phyloP scores from a whole-genome alignment of 2,797 vertebrate genomes.

The Percopsis omiscomaycus region DNA sequence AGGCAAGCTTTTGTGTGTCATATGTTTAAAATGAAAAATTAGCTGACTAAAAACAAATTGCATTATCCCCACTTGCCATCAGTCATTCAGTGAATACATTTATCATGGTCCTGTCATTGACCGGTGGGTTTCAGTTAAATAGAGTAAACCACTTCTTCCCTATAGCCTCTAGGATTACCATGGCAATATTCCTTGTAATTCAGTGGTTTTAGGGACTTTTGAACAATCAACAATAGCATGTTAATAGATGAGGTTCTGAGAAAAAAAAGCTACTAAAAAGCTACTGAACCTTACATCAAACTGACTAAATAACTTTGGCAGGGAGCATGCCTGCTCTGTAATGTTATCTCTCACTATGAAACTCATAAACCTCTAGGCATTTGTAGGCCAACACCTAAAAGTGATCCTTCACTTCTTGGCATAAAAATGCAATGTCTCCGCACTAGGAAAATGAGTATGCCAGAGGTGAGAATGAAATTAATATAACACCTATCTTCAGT shows the following conservation, averaged over 20 bases:
- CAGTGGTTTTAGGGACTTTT: constrained; percentile 6
- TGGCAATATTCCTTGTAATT: constrained; percentile 11
- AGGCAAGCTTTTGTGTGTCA: constrained; percentile 21
- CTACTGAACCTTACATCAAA: neutral
- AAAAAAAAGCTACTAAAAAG: neutral
- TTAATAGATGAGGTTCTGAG: neutral
- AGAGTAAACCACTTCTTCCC: constrained; percentile 27
- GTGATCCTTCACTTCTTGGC: neutral
- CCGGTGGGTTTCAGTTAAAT: constrained; percentile 36
- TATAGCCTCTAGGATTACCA: constrained; percentile 26
- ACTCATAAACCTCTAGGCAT: neutral
- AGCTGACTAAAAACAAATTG: constrained; percentile 38
- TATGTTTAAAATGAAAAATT: constrained; percentile 35
- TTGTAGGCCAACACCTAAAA: neutral
- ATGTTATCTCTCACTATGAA: neutral
- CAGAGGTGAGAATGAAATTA: constrained; percentile 12
- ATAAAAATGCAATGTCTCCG: constrained; percentile 11
- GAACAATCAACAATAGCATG: constrained; percentile 1
- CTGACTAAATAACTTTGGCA: too few relatives aligned
- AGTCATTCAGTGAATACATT: constrained; percentile 33
- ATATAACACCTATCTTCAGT: constrained; percentile 5
- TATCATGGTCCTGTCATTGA: constrained; percentile 42
- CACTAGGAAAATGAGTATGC: constrained; percentile 6
- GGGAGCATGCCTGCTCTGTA: neutral
- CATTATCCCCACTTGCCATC: constrained; percentile 29